Percentiles rank a stretch among this genome's conserved stretches.
Evolutionary conservation across 2,888 invertebrate species (phyloP).

Genomic region (Liodrosophila aerea): DNA sequence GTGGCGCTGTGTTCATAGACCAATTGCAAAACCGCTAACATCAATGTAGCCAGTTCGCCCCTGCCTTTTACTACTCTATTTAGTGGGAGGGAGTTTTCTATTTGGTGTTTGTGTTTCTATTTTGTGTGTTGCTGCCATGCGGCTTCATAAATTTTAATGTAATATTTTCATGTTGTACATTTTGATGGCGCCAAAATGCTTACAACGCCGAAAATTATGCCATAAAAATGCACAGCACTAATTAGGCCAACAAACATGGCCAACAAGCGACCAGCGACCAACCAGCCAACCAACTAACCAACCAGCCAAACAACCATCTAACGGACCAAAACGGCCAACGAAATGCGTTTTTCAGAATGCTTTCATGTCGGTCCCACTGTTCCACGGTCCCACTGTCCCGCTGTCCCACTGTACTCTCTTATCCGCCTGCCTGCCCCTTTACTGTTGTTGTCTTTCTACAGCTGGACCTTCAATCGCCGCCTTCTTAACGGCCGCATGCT

Average conservation of each 20-base stretch:
- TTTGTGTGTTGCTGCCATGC: conserved; percentile 17
- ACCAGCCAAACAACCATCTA: conserved; percentile 10
- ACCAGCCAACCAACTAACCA: conserved; percentile 13
- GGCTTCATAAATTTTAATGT: conserved; percentile 73
- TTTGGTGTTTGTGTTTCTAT: conserved; percentile 20
- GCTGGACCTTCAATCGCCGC: conserved; percentile 27
- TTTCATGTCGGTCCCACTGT: too few species aligned
- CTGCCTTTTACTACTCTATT: too few species aligned
- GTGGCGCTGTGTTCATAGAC: too few species aligned
- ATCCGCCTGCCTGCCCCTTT: background rate
- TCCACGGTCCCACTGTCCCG: background rate
- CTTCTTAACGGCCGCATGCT: conserved; percentile 33
- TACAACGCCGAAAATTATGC: conserved; percentile 74
- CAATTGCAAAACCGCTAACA: too few species aligned
- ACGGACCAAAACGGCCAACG: conserved; percentile 16
- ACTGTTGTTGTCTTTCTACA: conserved; percentile 9
- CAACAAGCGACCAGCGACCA: conserved; percentile 31
- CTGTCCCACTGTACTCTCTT: background rate
- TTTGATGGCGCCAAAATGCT: conserved; percentile 61
- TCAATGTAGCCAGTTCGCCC: conserved; percentile 12
- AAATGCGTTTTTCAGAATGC: conserved; percentile 50
- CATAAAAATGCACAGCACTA: conserved; percentile 74
- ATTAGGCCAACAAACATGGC: conserved; percentile 71
- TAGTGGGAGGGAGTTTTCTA: too few species aligned
- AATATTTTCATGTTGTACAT: conserved; percentile 70